A percentile compares a stretch with the other conserved stretches of the same genome.
Evolutionary conservation across 2,797 vertebrate species (phyloP).

Genomic region (Muscicapa comitata): DNA sequence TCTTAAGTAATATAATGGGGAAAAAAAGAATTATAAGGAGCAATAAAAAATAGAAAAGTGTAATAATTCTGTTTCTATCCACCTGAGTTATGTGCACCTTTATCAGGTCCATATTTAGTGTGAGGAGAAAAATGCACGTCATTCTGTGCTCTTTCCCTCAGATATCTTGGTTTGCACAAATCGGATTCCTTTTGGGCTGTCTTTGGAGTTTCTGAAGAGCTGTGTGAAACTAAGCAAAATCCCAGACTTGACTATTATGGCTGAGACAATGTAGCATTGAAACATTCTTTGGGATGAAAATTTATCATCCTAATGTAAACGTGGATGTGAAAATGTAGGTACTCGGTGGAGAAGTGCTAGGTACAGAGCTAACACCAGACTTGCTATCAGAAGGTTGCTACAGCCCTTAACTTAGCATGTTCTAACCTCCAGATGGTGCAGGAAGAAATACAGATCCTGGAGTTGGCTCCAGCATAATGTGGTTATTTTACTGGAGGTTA

Average conservation of each 20-base stretch:
- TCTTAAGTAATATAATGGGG: not conserved
- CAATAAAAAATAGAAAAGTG: not conserved
- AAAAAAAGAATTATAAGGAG: not conserved
- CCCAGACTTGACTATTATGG: not conserved
- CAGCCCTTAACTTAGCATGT: not conserved
- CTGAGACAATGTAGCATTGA: not conserved
- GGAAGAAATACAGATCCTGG: not conserved
- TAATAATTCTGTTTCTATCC: not conserved
- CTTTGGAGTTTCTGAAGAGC: not conserved
- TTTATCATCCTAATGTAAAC: not conserved
- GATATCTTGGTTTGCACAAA: not conserved
- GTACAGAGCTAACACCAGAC: not conserved
- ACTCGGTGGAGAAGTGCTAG: not conserved
- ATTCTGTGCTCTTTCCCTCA: not conserved
- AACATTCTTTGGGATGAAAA: not conserved
- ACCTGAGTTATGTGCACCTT: not conserved
- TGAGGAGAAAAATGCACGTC: not conserved
- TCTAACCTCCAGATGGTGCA: not conserved
- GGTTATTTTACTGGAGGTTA: not conserved
- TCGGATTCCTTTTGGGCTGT: not conserved
- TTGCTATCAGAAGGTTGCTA: not conserved
- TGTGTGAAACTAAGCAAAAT: not conserved
- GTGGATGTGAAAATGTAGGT: not conserved
- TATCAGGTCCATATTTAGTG: not conserved
- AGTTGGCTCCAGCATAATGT: not conserved